These are phyloP conservation scores for Porites australiensis DNA, from an alignment of 64 coral and sea anemone genomes.

Conservation along the genomic window DNA sequence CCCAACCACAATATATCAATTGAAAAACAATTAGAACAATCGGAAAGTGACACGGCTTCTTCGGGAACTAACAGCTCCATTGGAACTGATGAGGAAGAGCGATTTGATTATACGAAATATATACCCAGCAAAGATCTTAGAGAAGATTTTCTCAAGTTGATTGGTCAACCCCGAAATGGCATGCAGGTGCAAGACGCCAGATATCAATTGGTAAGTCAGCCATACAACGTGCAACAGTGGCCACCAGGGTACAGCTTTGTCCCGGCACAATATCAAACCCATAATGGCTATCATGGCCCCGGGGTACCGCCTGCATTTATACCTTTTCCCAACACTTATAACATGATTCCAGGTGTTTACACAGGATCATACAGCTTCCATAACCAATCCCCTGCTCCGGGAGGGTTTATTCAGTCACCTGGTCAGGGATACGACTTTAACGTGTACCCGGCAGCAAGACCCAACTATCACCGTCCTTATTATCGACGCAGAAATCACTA, in stretches of 20 bases:
- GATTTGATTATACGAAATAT: slow-evolving; percentile 95
- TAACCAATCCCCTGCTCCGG: slow-evolving; percentile 41
- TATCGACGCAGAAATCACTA: slow-evolving; percentile 73
- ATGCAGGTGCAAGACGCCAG: slow-evolving; percentile 58
- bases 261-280: slow-evolving; percentile 57
- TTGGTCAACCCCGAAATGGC: slow-evolving; percentile 82
- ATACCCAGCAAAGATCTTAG: slow-evolving; percentile 76
- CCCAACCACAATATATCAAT: slow-evolving; percentile 80
- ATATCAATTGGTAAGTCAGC: slow-evolving; percentile 48
- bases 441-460: slow-evolving; percentile 53
- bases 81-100: slow-evolving; percentile 55
- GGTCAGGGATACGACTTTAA: slow-evolving; percentile 69
- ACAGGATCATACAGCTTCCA: slow-evolving; percentile 59
- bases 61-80: slow-evolving; percentile 63
- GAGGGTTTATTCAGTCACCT: slow-evolving; percentile 54
- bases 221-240: slow-evolving; percentile 53
- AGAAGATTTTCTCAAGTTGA: slow-evolving; percentile 88
- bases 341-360: slow-evolving; percentile 68
- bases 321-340: slow-evolving; percentile 64
- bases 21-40: slow-evolving; percentile 88
- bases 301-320: slow-evolving; percentile 52
- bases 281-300: slow-evolving; percentile 31
- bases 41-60: slow-evolving; percentile 76
- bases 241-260: slow-evolving; percentile 73
- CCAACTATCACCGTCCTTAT: slow-evolving; percentile 64